A percentile compares a stretch with the other conserved stretches of the same genome.
Conservation (phyloP, 2,797 vertebrate species). For the Sebastes taczanowskii region DNA sequence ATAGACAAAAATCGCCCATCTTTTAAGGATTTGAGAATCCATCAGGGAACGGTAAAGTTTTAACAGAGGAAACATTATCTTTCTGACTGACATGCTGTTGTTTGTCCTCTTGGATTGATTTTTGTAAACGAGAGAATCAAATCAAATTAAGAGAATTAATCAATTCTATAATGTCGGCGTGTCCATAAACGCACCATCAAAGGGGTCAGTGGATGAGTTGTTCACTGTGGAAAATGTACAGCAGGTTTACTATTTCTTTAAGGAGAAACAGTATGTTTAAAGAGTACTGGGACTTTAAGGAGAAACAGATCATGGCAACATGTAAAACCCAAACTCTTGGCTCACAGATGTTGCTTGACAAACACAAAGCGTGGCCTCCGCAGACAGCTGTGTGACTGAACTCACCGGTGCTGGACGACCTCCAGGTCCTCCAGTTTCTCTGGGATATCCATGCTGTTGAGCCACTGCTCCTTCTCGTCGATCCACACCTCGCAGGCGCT, state of each 20-base stretch:
- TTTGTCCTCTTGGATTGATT: background rate
- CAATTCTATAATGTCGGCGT: background rate
- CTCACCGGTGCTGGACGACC: conserved; percentile 93
- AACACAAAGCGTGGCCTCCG: background rate
- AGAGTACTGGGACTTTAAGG: too few species aligned
- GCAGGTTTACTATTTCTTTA: background rate
- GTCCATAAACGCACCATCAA: background rate
- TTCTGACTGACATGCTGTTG: background rate
- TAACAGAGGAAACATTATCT: background rate
- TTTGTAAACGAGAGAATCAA: background rate
- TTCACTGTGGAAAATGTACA: background rate
- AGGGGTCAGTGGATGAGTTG: background rate
- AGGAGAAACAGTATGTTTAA: too few species aligned
- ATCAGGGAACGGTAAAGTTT: background rate
- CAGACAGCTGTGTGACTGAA: background rate
- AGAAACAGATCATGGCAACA: background rate
- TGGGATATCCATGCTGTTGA: conserved; percentile 93
- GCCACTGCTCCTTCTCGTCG: conserved; percentile 97
- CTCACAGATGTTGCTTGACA: background rate
- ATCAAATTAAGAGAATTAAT: background rate
- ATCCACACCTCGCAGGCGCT: conserved; percentile 96
- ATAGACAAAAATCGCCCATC: background rate
- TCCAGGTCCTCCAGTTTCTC: conserved; percentile 96
- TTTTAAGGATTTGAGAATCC: background rate
- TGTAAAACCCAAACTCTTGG: background rate